Evolutionary conservation across 2,888 invertebrate genomes (phyloP), one percentile per base, ranked within the genome.

Genomic region (Agriopis marginaria): DNA sequence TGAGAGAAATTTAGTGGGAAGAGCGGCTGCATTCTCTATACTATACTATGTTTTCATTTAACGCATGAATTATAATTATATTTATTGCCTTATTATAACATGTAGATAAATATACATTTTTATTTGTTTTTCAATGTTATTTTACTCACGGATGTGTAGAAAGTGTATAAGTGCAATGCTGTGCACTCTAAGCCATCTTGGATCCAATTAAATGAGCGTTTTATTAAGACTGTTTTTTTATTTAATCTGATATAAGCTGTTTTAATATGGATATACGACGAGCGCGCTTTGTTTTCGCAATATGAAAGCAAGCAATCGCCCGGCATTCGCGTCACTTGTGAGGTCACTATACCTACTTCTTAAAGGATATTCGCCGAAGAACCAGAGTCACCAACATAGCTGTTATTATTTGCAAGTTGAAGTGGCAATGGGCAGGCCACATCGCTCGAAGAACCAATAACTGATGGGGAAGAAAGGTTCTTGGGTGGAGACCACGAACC

Each of bases 181-280:
- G 40, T 56, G 55, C 55, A 14, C 55, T 54, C 11, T 6, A 54
- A 54, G 42, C 55, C 42, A 42, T 56, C 42, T 12, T 7, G 12
- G 8, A 53, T 12, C 12, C 11, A 32, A 55, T 55, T 42, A 42
- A 55, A 42, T n/a, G 54, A 40, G 14, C 4, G n/a, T 55, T 55
- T 40, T 0, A 42, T 17, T 10, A 40, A n/a, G 8, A 9, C 5
- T 40, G 40, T 8, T 55, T 55, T n/a, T 32, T 55, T 40, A 42
- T 55, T 55, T 42, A 42, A 23, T 17, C 8, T 11, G 11, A 3
- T 42, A 42, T 42, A 8, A 32, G 1, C 32, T 32, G 32, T 32
- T 32, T 32, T 32, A 5, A 32, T 32, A 32, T 32, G 32, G 3
- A 32, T 3, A 32, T 32, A 32, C 32, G 32, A 5, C 32, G 32